Base-by-base conservation (phyloP, 2,113 vertebrate genomes). In the Tragelaphus buxtoni region DNA sequence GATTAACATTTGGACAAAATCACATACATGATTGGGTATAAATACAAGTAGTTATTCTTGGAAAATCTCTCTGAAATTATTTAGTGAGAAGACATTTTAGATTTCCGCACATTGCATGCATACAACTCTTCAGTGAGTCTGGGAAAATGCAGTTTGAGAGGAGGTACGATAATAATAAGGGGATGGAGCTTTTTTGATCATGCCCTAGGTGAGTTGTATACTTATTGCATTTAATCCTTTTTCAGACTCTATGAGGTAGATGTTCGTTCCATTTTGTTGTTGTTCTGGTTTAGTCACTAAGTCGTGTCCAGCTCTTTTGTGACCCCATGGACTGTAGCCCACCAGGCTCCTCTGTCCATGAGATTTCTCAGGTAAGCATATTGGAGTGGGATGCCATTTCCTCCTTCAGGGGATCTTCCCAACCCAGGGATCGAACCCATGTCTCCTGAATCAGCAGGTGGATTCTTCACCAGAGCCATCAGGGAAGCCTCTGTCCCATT, bases 1-100 rank as follows among this genome's bases (percentile, higher is more conserved):
- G 18, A 65, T 85, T 35, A 89, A 14, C 55, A 74, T 74, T 92
- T 82, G 53, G n/a, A 89, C 28, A 79, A 89, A 82, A 69, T 88
- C 24, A 81, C 1, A 20, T 56, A 69, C 17, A 32, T 92, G 89
- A 55, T 90, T n/a, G 77, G 35, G 14, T 55, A 49, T 92, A 76
- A 95, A 88, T 63, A 76, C 26, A 96, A 97, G 76, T 13, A 83
- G 30, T 74, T 90, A 30, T 63, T 95, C 58, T 88, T 88, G 55
- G 76, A 20, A 90, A 61, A 16, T 28, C 11, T 90, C 65, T 94
- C 42, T 93, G 77, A 82, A 83, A 94, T 94, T 49, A 76, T 61
- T 94, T 30, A 32, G 53, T 35, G n/a, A 72, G 85, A 92, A 81
- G 39, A 82, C 16, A 12, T 47, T 85, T 97, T 49, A 58, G 69